Evolutionary conservation across 2,797 vertebrate species (phyloP), one percentile per base, ranked within the genome.

Genomic region (Rhinatrema bivittatum): DNA sequence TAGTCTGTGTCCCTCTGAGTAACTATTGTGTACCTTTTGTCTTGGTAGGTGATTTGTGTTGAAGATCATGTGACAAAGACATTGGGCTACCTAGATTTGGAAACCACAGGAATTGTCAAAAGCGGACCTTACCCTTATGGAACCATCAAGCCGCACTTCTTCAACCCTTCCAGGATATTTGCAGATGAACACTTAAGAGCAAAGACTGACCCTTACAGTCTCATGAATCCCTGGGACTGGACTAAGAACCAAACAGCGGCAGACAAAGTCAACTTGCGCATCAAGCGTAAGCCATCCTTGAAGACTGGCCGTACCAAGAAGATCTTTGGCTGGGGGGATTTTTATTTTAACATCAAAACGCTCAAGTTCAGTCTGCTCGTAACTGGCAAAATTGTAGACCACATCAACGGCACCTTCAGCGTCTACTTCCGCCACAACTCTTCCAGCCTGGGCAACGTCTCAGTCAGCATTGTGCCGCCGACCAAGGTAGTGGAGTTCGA

Each of bases 401-500:
- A 98, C 62, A 86, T 97, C 68, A 98, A 98, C 1, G 95, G 95
- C 5, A 97, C 94, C 6, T 98, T 98, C 79, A 97, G 92, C 1
- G 95, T 98, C 37, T 95, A 89, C 53, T 98, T 98, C 68, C 90
- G 95, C 11, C 93, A 98, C 85, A 98, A 98, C 65, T 97, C 95
- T 2, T 95, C 95, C 53, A 96, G 93, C 63, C 64, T 96, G 46
- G 94, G 93, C 25, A 98, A 98, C 7, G 90, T 97, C 46, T 93
- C 92, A 0, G 93, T 97, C 54, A 97, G 95, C 46, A 97, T 98
- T 5, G 95, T 98, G 24, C 95, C 95, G 0, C 94, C 94, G 0
- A 87, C 91, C 28, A 95, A 96, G 54, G 88, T 93, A 1, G 95
- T 98, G 9, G 94, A 94, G 23, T 97, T 98, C 4, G 84, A 94